These are phyloP conservation scores for Aphidoletes aphidimyza DNA, from an alignment of 2,888 invertebrate species.

Conservation along the genomic window DNA sequence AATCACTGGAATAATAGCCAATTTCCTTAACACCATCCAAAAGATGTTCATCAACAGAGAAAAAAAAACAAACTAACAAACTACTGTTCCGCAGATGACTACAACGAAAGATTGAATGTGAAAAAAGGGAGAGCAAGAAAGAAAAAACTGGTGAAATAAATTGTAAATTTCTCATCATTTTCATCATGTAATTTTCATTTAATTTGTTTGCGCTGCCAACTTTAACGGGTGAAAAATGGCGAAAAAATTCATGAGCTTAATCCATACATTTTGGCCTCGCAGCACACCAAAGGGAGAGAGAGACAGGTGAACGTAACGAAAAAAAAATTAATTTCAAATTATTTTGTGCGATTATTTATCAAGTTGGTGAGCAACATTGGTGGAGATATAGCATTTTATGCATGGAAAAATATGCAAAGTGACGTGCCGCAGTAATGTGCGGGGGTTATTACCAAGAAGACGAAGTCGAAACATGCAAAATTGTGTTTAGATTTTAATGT, in stretches of 20 bases:
- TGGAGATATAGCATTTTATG: neutral
- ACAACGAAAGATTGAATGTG: neutral
- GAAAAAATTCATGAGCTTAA: constrained; percentile 32
- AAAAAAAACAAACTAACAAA: neutral
- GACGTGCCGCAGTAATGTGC: neutral
- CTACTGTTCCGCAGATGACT: neutral
- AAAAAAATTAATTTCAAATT: constrained; percentile 1
- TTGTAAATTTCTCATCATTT: constrained; percentile 8
- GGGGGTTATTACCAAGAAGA: neutral
- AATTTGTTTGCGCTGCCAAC: constrained; percentile 45
- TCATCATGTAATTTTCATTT: constrained; percentile 34
- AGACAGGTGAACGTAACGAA: neutral
- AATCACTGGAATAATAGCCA: constrained; percentile 30
- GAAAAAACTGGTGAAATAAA: constrained; percentile 28
- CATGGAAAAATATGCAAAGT: constrained; percentile 48
- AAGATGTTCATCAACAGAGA: neutral
- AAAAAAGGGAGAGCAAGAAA: no score
- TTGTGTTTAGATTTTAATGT: constrained; percentile 43
- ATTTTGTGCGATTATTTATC: neutral
- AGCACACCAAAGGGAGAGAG: no score
- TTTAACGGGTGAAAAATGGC: constrained; percentile 11
- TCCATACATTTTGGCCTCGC: constrained; percentile 18
- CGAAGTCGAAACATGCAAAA: constrained; percentile 4
- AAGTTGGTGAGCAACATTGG: neutral
- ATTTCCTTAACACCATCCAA: neutral